These are phyloP conservation scores for Liasis olivaceus DNA, from an alignment of 2,797 vertebrate species.

Conservation along the genomic window DNA sequence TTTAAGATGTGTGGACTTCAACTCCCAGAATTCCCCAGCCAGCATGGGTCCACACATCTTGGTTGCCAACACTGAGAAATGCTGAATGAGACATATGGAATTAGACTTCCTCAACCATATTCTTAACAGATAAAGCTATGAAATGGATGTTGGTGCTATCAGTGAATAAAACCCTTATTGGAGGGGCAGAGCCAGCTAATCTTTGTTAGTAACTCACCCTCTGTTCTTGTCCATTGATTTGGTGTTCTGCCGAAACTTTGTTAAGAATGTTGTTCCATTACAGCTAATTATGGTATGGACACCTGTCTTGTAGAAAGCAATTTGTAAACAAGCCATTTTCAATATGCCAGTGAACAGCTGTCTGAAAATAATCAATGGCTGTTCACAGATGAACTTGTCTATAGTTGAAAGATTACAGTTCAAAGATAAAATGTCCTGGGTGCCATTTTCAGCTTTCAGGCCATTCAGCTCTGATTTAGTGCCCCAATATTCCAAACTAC, in stretches of 20 bases:
- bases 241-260: background rate
- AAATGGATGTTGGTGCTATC: background rate
- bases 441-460: background rate
- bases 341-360: constrained; percentile 11
- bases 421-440: background rate
- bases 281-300: background rate
- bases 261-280: background rate
- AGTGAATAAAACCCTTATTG: background rate
- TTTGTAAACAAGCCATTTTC: constrained; percentile 1
- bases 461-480: background rate
- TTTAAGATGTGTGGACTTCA: too few relatives aligned
- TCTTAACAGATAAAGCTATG: background rate
- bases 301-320: background rate
- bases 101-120: background rate
- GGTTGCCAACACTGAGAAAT: background rate
- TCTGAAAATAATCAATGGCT: background rate
- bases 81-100: background rate
- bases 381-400: background rate
- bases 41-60: too few relatives aligned
- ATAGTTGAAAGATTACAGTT: background rate
- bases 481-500: background rate
- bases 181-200: background rate
- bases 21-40: too few relatives aligned
- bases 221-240: background rate
- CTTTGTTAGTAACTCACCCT: background rate